Conservation (phyloP, 2,888 invertebrate genomes). For the Nephrotoma appendiculata region DNA sequence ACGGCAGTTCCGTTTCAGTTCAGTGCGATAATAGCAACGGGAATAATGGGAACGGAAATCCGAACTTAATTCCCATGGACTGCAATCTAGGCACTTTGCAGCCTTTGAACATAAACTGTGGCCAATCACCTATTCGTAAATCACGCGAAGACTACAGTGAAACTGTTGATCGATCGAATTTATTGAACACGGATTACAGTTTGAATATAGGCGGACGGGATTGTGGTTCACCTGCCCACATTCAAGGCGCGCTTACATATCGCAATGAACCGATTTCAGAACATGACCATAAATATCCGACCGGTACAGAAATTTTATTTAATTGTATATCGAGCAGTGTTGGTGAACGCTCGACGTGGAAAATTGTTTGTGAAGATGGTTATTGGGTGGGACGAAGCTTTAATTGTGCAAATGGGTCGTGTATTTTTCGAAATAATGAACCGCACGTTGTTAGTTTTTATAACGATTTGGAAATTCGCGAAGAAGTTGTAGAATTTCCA, state of each 20-base stretch:
- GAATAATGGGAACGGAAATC: conserved; percentile 25
- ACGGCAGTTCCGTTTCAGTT: conserved; percentile 62
- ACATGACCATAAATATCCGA: conserved; percentile 55
- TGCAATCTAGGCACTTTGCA: conserved; percentile 26
- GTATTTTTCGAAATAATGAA: conserved; percentile 61
- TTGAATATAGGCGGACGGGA: conserved; percentile 15
- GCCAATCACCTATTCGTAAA: conserved; percentile 24
- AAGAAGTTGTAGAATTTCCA: conserved; percentile 62
- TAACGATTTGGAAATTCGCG: conserved; percentile 62
- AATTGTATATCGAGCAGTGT: conserved; percentile 69
- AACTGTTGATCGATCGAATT: conserved; percentile 11
- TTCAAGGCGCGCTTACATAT: conserved; percentile 64
- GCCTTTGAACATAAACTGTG: conserved; percentile 26
- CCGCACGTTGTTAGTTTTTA: conserved; percentile 68
- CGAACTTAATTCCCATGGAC: conserved; percentile 7
- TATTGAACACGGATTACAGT: conserved; percentile 16
- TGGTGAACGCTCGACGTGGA: conserved; percentile 73
- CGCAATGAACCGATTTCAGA: conserved; percentile 52
- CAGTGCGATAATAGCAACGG: conserved; percentile 40
- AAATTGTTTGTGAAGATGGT: conserved; percentile 70
- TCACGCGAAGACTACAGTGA: conserved; percentile 25
- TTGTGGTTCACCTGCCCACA: conserved; percentile 37
- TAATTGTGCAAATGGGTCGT: conserved; percentile 62
- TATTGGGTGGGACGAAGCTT: conserved; percentile 70
- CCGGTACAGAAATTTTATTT: conserved; percentile 70